Conservation (phyloP, 2,113 vertebrate genomes). For the Cavia porcellus region DNA sequence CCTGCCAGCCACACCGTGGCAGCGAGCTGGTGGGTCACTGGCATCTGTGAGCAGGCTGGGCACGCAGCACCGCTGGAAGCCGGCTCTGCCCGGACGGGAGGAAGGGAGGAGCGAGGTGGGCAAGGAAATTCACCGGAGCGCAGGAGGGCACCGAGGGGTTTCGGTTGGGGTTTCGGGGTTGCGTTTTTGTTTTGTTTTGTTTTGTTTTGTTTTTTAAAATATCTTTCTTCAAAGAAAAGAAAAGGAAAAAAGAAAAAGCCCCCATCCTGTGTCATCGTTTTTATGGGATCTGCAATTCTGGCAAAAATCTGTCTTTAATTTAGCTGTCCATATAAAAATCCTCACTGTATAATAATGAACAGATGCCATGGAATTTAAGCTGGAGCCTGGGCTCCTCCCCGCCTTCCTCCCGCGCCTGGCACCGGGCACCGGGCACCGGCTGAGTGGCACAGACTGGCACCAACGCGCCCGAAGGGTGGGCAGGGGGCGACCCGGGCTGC, state of each 20-base stretch:
- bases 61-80: not conserved
- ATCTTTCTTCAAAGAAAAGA: constrained; percentile 50
- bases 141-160: not conserved
- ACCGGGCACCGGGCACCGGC: constrained; percentile 89
- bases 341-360: constrained; percentile 95
- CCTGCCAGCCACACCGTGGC: not conserved
- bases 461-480: constrained; percentile 72
- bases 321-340: constrained; percentile 93
- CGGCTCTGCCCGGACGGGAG: not conserved
- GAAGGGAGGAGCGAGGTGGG: not conserved
- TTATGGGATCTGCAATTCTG: constrained; percentile 92
- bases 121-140: not conserved
- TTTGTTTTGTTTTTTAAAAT: constrained; percentile 30
- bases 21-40: constrained; percentile 14
- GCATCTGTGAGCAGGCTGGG: constrained; percentile 41
- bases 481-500: constrained; percentile 77
- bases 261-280: constrained; percentile 88
- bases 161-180: constrained; percentile 30
- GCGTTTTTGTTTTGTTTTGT: not conserved
- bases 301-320: constrained; percentile 93
- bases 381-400: constrained; percentile 91
- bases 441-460: constrained; percentile 88
- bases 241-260: constrained; percentile 69
- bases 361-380: constrained; percentile 97
- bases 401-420: constrained; percentile 89